Base-by-base conservation (phyloP, 2,888 invertebrate genomes). In the Leuctra nigra region DNA sequence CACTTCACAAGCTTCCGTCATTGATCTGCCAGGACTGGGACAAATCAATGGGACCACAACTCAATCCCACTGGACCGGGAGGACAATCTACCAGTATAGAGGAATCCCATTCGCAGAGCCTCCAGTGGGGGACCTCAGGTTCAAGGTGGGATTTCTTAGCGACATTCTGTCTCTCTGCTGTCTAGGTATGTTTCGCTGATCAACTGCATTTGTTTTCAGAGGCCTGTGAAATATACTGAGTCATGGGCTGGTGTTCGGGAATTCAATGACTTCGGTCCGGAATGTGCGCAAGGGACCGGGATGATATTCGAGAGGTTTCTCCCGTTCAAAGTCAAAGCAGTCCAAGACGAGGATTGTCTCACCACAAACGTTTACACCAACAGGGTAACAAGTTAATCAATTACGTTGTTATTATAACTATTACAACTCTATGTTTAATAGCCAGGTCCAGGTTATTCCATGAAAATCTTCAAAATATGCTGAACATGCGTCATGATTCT, bases 361-460 rank as follows among this genome's bases (percentile, higher is more conserved):
- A 64, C 71, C 22, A 64, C 71, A 2, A 75, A 70, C 60, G 66
- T 75, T 2, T 72, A 67, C 46, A 68, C 70, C 0, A 72, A 73
- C 3, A 65, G 69, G 29, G 69, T 68, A 25, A n/a, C n/a, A n/a
- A 29, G 11, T 11, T n/a, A n/a, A n/a, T n/a, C n/a, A n/a, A n/a
- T n/a, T n/a, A n/a, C n/a, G n/a, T n/a, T n/a, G n/a, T n/a, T n/a
- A n/a, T n/a, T n/a, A n/a, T n/a, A n/a, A n/a, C n/a, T n/a, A n/a
- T n/a, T n/a, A n/a, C n/a, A n/a, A n/a, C n/a, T n/a, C n/a, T n/a
- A n/a, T n/a, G n/a, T n/a, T n/a, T n/a, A n/a, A n/a, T n/a, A n/a
- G n/a, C n/a, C n/a, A n/a, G n/a, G n/a, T n/a, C n/a, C n/a, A n/a
- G n/a, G n/a, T n/a, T n/a, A n/a, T n/a, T n/a, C n/a, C n/a, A n/a